These are phyloP conservation scores for Tonatia bakeri DNA, from an alignment of 2,113 vertebrate genomes.

Conservation along the genomic window DNA sequence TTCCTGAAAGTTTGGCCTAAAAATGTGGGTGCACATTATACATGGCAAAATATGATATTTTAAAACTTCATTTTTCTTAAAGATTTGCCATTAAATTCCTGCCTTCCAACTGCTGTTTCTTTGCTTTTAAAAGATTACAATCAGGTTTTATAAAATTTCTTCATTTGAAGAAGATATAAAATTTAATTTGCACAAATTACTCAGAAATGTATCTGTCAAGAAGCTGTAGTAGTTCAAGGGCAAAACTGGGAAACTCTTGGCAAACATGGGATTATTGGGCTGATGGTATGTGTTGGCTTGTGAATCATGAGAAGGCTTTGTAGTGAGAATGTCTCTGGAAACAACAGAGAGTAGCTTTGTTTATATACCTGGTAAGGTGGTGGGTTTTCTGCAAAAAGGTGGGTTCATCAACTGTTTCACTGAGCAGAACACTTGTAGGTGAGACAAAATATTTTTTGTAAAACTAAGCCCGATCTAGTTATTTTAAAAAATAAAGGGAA, in stretches of 20 bases:
- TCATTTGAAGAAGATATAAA: slow-evolving; percentile 30
- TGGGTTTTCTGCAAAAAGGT: neutral
- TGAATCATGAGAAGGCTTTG: neutral
- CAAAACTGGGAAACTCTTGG: neutral
- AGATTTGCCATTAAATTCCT: neutral
- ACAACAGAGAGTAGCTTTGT: neutral
- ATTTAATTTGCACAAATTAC: slow-evolving; percentile 5
- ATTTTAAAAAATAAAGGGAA: slow-evolving; percentile 23
- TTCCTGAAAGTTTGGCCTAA: too few relatives aligned
- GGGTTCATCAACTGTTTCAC: neutral
- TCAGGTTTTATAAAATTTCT: neutral
- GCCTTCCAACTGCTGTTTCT: neutral
- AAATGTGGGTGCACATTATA: too few relatives aligned
- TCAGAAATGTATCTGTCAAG: neutral
- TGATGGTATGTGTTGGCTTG: neutral
- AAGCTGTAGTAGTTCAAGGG: neutral
- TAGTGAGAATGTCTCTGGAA: neutral
- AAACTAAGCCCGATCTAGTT: neutral
- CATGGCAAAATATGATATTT: too few relatives aligned
- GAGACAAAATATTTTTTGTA: neutral
- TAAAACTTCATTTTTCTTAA: slow-evolving; percentile 26
- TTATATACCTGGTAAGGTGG: neutral
- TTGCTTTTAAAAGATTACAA: slow-evolving; percentile 12
- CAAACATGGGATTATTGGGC: neutral
- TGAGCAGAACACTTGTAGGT: neutral